Conservation (phyloP, 1,140 invertebrate genomes). For the Tetramorium alpestre region DNA sequence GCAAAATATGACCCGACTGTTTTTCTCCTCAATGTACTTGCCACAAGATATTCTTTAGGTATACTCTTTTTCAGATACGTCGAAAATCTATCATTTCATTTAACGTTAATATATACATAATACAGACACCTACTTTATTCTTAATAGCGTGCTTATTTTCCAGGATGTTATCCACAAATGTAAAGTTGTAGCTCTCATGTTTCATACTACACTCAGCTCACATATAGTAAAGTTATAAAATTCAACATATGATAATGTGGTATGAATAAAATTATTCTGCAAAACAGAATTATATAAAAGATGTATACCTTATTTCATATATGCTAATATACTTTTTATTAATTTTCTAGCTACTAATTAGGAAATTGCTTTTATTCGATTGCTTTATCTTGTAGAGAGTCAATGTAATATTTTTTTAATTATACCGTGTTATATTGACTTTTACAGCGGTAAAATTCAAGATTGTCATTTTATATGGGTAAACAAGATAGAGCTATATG, state of each 20-base stretch:
- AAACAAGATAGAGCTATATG: constrained; percentile 51
- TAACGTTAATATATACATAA: neutral
- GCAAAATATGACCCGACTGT: constrained; percentile 9
- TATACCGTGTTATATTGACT: neutral
- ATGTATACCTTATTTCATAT: neutral
- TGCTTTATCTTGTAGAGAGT: neutral
- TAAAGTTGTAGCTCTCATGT: neutral
- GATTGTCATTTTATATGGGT: constrained; percentile 8
- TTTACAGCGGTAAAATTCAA: neutral
- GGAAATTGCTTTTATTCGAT: neutral
- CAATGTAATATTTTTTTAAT: neutral
- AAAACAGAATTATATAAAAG: neutral
- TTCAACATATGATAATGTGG: neutral
- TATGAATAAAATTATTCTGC: neutral
- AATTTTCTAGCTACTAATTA: neutral
- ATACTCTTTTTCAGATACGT: neutral
- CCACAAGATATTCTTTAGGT: neutral
- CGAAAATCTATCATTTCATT: neutral
- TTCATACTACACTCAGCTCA: neutral
- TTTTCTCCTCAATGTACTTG: constrained; percentile 12
- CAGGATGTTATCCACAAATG: neutral
- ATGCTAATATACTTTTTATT: neutral
- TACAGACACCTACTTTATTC: neutral
- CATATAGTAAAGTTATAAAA: neutral
- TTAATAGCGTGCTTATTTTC: neutral